Evolutionary conservation across 2,888 invertebrate species (phyloP).

Genomic region (Beris morrisii): DNA sequence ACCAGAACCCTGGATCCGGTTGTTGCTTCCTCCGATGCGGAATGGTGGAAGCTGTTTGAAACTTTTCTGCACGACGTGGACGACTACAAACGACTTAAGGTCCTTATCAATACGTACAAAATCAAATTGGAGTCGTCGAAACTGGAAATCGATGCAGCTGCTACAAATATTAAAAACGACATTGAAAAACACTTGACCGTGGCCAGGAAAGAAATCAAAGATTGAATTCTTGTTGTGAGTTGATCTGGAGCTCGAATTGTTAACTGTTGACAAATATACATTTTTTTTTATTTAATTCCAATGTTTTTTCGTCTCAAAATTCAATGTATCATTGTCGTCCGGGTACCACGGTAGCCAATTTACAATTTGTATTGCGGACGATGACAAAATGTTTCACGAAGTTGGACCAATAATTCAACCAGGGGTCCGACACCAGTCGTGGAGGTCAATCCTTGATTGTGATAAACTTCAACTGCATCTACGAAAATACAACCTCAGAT

Average conservation of each 20-base stretch:
- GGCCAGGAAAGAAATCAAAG: constrained; percentile 17
- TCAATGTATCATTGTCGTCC: no score
- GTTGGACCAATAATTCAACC: no score
- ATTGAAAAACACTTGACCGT: constrained; percentile 39
- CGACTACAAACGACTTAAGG: constrained; percentile 46
- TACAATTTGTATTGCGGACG: no score
- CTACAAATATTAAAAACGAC: constrained; percentile 46
- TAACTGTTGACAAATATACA: no score
- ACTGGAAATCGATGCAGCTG: constrained; percentile 46
- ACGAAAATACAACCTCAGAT: no score
- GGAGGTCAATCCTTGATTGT: no score
- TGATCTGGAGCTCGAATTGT: background rate
- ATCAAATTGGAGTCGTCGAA: constrained; percentile 46
- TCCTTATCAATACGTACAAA: constrained; percentile 45
- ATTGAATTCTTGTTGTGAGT: background rate
- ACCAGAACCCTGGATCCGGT: constrained; percentile 29
- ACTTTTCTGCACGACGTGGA: constrained; percentile 50
- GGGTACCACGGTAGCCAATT: no score
- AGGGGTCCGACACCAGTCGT: no score
- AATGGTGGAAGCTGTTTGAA: constrained; percentile 54
- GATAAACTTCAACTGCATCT: no score
- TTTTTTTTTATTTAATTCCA: no score
- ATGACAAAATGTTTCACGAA: no score
- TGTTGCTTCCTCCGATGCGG: constrained; percentile 36
- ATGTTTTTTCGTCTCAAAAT: no score